These are phyloP conservation scores for Helicorthomorpha holstii DNA, from an alignment of 1,140 invertebrate species.

Conservation along the genomic window DNA sequence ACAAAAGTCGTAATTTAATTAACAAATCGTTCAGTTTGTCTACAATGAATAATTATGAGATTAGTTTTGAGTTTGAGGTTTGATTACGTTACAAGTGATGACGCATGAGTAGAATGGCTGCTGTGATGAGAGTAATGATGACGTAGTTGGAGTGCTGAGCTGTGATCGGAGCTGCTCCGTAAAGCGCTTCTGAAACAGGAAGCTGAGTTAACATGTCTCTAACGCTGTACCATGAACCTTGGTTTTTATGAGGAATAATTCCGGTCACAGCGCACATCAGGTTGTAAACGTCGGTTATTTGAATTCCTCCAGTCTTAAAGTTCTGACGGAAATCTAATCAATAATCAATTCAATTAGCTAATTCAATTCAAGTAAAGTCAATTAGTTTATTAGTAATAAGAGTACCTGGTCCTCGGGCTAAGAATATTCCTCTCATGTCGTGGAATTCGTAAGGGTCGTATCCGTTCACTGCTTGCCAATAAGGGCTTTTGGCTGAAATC, in stretches of 20 bases:
- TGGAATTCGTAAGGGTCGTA: conserved; percentile 18
- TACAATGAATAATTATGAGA: no score
- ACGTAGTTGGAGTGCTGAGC: no score
- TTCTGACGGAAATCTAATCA: conserved; percentile 9
- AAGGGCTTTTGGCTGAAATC: not conserved
- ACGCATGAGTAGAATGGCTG: no score
- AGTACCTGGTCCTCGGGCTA: conserved; percentile 24
- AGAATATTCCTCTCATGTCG: conserved; percentile 27
- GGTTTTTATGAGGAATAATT: conserved; percentile 8
- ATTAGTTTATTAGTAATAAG: conserved; percentile 3
- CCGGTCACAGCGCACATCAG: conserved; percentile 12
- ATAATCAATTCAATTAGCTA: not conserved
- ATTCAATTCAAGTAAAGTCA: not conserved
- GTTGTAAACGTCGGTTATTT: conserved; percentile 16
- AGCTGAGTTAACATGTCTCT: not conserved
- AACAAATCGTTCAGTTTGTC: no score
- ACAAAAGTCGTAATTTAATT: no score
- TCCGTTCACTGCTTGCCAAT: conserved; percentile 11
- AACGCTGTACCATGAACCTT: not conserved
- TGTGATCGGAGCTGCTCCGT: no score
- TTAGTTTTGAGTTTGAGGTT: no score
- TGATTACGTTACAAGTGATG: no score
- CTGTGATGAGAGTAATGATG: no score
- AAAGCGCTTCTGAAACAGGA: no score
- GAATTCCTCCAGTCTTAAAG: conserved; percentile 9